Evolutionary conservation across 1,140 invertebrate species (phyloP), one percentile per base, ranked within the genome.

Genomic region (Acromyrmex charruanus): DNA sequence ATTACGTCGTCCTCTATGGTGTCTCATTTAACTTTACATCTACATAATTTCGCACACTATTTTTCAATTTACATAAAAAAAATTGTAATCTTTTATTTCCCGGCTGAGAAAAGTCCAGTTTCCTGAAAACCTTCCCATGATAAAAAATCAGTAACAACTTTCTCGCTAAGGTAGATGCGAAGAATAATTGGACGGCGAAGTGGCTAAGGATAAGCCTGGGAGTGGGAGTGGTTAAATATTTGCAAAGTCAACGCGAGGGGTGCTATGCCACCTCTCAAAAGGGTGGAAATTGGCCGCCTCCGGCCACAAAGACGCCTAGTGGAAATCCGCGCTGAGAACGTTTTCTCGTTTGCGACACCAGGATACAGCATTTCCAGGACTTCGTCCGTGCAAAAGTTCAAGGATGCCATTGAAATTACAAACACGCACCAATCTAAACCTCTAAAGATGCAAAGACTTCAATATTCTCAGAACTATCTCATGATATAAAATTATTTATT

Each of bases 261-360:
- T 55, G 80, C 72, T 18, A 69, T 49, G 39, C 55, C 39, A 31
- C 39, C 71, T 39, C 39, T 61, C 55, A 55, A 51, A 59, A 39
- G 39, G 80, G 80, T 84, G 80, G 80, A 84, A 84, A 84, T 84
- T 84, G 80, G 80, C 58, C 69, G 80, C 80, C 80, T 84, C 80
- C 80, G 80, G 80, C 80, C 80, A 72, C 80, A 84, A 75, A 84
- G 80, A 44, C 69, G 55, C 59, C 39, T n/a, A 61, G 80, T 69
- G 80, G 80, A 63, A 84, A 84, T 84, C 80, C 69, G 55, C 55
- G 77, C 49, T n/a, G 63, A 35, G 77, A 66, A 68, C 77, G 63
- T 68, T 63, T 74, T 61, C 80, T 84, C 80, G 80, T 84, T 84
- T 75, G 55, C 68, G 80, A 84, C 55, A 75, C 55, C 18, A 74